A percentile compares a stretch with the other conserved stretches of the same genome.
Conservation (phyloP, 2,888 invertebrate species). For the Protophormia terraenovae region DNA sequence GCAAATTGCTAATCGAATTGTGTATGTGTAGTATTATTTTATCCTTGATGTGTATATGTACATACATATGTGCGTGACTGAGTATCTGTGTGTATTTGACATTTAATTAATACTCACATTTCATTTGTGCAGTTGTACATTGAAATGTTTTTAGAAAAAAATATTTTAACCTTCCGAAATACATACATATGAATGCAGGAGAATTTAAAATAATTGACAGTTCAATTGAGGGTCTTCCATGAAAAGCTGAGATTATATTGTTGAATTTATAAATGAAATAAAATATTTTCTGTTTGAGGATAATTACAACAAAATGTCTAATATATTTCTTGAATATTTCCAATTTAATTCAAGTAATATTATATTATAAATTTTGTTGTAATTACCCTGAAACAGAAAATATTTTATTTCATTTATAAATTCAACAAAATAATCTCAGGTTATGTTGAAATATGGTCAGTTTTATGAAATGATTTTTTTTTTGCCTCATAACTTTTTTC, state of each 20-base stretch:
- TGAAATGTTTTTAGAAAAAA: constrained; percentile 2
- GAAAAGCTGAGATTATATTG: background rate
- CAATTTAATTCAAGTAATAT: too few species aligned
- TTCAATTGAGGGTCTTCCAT: constrained; percentile 15
- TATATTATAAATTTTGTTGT: too few species aligned
- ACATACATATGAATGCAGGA: background rate
- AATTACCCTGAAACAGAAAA: too few species aligned
- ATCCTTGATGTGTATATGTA: background rate
- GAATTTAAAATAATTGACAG: background rate
- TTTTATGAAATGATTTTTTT: too few species aligned
- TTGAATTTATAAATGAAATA: background rate
- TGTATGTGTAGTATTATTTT: background rate
- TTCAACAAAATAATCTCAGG: constrained; percentile 2
- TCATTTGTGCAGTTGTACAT: background rate
- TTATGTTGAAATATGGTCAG: too few species aligned
- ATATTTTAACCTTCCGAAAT: background rate
- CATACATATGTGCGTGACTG: background rate
- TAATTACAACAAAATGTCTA: too few species aligned
- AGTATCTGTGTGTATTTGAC: constrained; percentile 17
- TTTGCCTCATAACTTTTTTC: too few species aligned
- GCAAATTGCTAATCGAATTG: constrained; percentile 3
- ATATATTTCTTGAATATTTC: too few species aligned
- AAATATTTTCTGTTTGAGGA: background rate
- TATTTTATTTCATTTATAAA: background rate
- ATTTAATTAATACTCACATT: constrained; percentile 36